Conservation (phyloP, 1,140 invertebrate species). For the Drosophila kohkoa region DNA sequence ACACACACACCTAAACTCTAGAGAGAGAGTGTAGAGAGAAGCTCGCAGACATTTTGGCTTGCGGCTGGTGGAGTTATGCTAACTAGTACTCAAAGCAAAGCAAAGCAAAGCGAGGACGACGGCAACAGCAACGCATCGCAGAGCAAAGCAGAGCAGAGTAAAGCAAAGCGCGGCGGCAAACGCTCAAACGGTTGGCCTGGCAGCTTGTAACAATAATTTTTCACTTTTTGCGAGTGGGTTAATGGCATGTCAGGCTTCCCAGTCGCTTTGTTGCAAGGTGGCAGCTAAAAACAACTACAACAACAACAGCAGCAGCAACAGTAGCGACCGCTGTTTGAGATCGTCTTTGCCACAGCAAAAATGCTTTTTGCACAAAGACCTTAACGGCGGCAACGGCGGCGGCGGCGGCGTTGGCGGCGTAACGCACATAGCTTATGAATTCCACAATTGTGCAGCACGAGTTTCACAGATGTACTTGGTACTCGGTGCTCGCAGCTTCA, state of each 20-base stretch:
- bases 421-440: constrained; percentile 75
- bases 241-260: constrained; percentile 50
- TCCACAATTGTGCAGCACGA: constrained; percentile 48
- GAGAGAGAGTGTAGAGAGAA: background rate
- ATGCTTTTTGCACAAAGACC: constrained; percentile 56
- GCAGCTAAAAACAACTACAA: background rate
- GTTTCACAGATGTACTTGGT: constrained; percentile 5
- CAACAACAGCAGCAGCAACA: background rate
- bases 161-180: constrained; percentile 60
- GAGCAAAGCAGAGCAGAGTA: constrained; percentile 61
- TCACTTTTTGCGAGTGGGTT: constrained; percentile 73
- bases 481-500: background rate
- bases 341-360: constrained; percentile 63
- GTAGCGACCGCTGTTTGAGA: constrained; percentile 14
- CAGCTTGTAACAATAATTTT: constrained; percentile 78
- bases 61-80: constrained; percentile 69
- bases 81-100: constrained; percentile 71
- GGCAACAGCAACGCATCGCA: constrained; percentile 14
- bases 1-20: background rate
- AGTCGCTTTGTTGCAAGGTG: background rate
- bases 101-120: background rate
- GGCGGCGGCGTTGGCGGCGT: background rate
- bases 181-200: constrained; percentile 53
- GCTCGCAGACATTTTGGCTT: constrained; percentile 60
- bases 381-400: background rate